Percentiles rank a stretch among this genome's conserved stretches.
These are phyloP conservation scores for Drosophila sp. DNA, from an alignment of 1,140 invertebrate species.

Conservation along the genomic window DNA sequence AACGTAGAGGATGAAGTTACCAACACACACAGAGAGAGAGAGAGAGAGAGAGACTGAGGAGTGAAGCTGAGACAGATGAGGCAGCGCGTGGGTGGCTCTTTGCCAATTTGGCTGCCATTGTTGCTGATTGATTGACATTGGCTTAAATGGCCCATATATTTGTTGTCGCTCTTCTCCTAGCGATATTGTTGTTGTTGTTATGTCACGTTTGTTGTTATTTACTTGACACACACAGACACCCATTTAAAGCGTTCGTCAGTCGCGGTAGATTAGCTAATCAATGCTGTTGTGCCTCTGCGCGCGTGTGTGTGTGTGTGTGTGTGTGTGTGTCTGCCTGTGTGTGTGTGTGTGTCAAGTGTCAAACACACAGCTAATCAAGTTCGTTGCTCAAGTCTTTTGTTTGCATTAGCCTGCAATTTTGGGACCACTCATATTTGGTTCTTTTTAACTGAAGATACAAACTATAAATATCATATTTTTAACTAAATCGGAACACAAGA, in stretches of 20 bases:
- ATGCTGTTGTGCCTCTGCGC: conserved; percentile 13
- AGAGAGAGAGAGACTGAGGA: conserved; percentile 4
- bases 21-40: not conserved
- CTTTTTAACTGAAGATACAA: not conserved
- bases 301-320: conserved; percentile 14
- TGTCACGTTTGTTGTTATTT: conserved; percentile 45
- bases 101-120: conserved; percentile 71
- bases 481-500: too few species aligned
- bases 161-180: conserved; percentile 12
- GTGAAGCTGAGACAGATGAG: conserved; percentile 55
- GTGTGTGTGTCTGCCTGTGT: conserved; percentile 1
- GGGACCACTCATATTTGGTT: conserved; percentile 1
- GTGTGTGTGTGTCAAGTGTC: conserved; percentile 48
- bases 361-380: conserved; percentile 46
- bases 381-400: conserved; percentile 50
- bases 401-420: conserved; percentile 1
- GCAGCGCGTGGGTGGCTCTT: conserved; percentile 63
- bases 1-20: too few species aligned
- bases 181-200: conserved; percentile 18
- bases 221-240: conserved; percentile 17
- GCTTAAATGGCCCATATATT: conserved; percentile 75
- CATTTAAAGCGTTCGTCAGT: not conserved
- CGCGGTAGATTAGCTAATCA: conserved; percentile 23
- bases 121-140: conserved; percentile 81
- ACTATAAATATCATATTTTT: too few species aligned